Evolutionary conservation across 2,113 vertebrate species (phyloP).

Genomic region (Centropus bengalensis): DNA sequence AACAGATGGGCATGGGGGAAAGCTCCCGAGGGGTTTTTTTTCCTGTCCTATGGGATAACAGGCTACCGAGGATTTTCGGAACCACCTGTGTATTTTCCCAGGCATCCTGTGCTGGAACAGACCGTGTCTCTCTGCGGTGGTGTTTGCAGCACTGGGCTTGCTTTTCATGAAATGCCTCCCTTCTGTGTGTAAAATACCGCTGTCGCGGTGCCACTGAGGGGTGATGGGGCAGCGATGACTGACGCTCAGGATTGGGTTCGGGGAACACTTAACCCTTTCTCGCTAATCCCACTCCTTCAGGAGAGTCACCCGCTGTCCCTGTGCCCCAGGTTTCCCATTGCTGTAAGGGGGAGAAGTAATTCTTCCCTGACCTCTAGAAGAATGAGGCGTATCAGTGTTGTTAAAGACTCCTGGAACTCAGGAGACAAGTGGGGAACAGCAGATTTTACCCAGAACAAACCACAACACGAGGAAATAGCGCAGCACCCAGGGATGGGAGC

Average conservation of each 20-base stretch:
- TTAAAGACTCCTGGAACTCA: background rate
- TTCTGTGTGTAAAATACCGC: background rate
- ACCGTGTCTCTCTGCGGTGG: background rate
- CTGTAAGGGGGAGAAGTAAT: background rate
- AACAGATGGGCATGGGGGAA: background rate
- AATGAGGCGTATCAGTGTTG: background rate
- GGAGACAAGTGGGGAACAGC: background rate
- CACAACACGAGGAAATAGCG: background rate
- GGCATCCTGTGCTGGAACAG: background rate
- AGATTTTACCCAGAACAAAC: background rate
- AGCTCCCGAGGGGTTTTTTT: background rate
- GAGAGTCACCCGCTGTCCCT: background rate
- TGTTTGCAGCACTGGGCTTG: background rate
- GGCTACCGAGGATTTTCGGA: background rate
- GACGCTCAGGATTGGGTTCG: background rate
- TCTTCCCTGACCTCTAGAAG: background rate
- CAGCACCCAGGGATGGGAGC: background rate
- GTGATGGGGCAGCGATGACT: background rate
- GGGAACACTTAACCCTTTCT: background rate
- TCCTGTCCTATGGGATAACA: background rate
- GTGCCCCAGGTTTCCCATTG: background rate
- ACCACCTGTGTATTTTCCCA: slow-evolving; percentile 47
- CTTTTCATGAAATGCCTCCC: background rate
- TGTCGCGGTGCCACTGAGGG: background rate
- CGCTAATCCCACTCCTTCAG: background rate